Evolutionary conservation across 2,888 invertebrate genomes (phyloP).

Genomic region (Zygothrica quintamaculata): DNA sequence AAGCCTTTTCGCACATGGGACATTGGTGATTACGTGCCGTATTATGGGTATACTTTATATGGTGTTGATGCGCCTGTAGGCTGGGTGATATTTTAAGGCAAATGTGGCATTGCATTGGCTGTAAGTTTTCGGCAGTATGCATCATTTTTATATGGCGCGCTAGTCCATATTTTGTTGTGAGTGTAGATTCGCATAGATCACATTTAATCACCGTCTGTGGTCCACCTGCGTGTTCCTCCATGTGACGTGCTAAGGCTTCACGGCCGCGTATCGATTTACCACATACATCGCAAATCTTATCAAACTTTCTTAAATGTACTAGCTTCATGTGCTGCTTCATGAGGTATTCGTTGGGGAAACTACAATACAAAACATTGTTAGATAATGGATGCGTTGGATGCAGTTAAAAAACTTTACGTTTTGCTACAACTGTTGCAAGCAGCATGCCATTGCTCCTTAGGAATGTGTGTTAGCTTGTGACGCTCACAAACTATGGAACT

Average conservation of each 20-base stretch:
- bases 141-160: constrained; percentile 81
- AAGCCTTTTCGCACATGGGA: constrained; percentile 82
- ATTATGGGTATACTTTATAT: constrained; percentile 81
- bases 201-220: constrained; percentile 75
- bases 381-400: too few relatives aligned
- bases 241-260: constrained; percentile 77
- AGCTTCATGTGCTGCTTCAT: constrained; percentile 78
- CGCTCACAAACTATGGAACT: constrained; percentile 73
- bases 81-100: constrained; percentile 80
- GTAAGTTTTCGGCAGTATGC: constrained; percentile 75
- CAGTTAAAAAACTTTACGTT: constrained; percentile 65
- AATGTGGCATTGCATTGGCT: constrained; percentile 77
- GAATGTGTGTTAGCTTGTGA: constrained; percentile 80
- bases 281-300: constrained; percentile 82
- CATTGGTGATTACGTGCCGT: constrained; percentile 80
- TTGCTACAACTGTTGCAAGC: constrained; percentile 78
- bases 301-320: constrained; percentile 80
- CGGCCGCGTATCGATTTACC: constrained; percentile 80
- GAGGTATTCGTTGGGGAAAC: constrained; percentile 76
- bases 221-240: constrained; percentile 79
- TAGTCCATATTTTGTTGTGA: constrained; percentile 78
- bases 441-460: constrained; percentile 76
- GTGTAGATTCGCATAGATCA: constrained; percentile 75
- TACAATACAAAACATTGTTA: constrained; percentile 36
- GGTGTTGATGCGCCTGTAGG: constrained; percentile 75